Conservation (phyloP, 1,140 invertebrate species). For the Pseudomyrmex pallidus region DNA sequence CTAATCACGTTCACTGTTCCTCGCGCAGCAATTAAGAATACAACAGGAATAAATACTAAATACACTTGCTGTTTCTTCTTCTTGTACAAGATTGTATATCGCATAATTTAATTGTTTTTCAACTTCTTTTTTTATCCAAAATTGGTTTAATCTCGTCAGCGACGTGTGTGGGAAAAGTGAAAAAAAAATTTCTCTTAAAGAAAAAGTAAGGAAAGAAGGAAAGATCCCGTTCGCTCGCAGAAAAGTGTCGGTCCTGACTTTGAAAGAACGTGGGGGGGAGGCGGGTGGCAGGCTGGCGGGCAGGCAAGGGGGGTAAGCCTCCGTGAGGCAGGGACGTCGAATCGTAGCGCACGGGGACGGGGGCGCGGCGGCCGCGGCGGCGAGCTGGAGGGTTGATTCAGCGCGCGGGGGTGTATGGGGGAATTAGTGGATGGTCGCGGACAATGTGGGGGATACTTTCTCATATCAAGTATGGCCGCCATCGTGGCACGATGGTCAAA, state of each 20-base stretch:
- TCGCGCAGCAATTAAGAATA: too few species aligned
- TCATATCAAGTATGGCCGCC: conserved; percentile 86
- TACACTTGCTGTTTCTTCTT: too few species aligned
- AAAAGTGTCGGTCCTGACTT: conserved; percentile 77
- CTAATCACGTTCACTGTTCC: not conserved
- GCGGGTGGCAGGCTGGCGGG: conserved; percentile 69
- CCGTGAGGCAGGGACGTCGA: conserved; percentile 51
- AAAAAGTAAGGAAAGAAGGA: not conserved
- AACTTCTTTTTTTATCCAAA: not conserved
- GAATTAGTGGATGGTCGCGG: conserved; percentile 84
- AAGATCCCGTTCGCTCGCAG: not conserved
- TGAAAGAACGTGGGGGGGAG: conserved; percentile 78
- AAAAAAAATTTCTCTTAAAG: not conserved
- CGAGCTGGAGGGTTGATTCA: conserved; percentile 80
- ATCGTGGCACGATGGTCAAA: conserved; percentile 85
- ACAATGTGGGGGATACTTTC: conserved; percentile 85
- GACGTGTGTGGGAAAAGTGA: not conserved
- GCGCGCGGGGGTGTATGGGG: conserved; percentile 82
- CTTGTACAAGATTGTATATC: too few species aligned
- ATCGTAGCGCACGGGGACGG: conserved; percentile 54
- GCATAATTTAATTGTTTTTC: not conserved
- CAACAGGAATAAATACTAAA: too few species aligned
- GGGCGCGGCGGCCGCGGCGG: conserved; percentile 63
- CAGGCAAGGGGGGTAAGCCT: conserved; percentile 70
- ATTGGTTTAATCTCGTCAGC: not conserved